These are phyloP conservation scores for Hiodon tergisus DNA, from an alignment of 2,113 vertebrate species.

Conservation along the genomic window DNA sequence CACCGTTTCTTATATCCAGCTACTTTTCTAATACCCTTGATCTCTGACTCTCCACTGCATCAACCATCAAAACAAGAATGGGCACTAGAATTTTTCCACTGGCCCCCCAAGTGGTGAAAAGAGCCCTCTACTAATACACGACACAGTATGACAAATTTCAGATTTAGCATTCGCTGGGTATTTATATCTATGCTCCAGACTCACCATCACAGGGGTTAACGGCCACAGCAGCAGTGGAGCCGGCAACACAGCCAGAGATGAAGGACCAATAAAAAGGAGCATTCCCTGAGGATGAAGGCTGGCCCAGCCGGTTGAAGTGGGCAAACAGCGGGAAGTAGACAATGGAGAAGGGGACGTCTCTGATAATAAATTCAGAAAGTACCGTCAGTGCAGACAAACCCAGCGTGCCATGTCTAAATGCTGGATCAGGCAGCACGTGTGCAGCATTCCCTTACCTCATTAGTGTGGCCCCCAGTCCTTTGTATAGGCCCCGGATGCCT, in stretches of 20 bases:
- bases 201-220: slow-evolving; percentile 76
- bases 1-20: too few relatives aligned
- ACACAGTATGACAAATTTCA: too few relatives aligned
- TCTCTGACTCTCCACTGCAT: too few relatives aligned
- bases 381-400: too few relatives aligned
- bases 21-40: too few relatives aligned
- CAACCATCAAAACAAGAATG: too few relatives aligned
- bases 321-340: slow-evolving; percentile 76
- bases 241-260: slow-evolving; percentile 64
- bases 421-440: background rate
- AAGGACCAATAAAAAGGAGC: slow-evolving; percentile 72
- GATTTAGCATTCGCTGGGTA: too few relatives aligned
- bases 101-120: too few relatives aligned
- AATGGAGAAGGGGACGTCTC: slow-evolving; percentile 73
- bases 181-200: background rate
- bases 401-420: too few relatives aligned
- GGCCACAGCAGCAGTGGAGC: slow-evolving; percentile 59
- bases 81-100: too few relatives aligned
- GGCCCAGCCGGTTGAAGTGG: slow-evolving; percentile 64
- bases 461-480: slow-evolving; percentile 68
- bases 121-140: too few relatives aligned
- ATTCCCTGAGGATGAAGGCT: slow-evolving; percentile 40
- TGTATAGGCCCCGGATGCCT: slow-evolving; percentile 70
- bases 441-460: slow-evolving; percentile 54
- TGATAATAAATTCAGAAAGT: slow-evolving; percentile 27